Percentiles rank a stretch among this genome's conserved stretches.
phyloP scores from a whole-genome alignment of 2,888 invertebrate species.

The Smittia aterrima region DNA sequence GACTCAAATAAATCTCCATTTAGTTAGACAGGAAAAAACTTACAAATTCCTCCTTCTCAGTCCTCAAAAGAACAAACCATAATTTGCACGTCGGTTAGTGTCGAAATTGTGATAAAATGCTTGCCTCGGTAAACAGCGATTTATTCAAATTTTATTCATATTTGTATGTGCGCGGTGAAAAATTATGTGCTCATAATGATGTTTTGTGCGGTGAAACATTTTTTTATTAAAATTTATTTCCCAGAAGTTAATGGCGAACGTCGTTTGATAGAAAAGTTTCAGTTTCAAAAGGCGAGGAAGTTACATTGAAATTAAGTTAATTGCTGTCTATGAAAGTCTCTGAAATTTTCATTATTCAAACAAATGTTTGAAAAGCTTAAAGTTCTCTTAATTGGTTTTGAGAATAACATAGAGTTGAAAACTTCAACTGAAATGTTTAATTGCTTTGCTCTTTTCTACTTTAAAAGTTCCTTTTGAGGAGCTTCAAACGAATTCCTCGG shows the following conservation, averaged over 20 bases:
- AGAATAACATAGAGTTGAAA: too few species aligned
- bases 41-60: not conserved
- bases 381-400: too few species aligned
- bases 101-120: slow-evolving; percentile 5
- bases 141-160: slow-evolving; percentile 41
- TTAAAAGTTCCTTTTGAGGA: too few species aligned
- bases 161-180: slow-evolving; percentile 28
- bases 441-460: too few species aligned
- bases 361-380: too few species aligned
- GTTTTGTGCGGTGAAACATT: slow-evolving; percentile 20
- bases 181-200: slow-evolving; percentile 39
- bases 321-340: too few species aligned
- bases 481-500: too few species aligned
- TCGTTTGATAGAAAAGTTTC: not conserved
- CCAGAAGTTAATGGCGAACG: not conserved
- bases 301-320: too few species aligned
- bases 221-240: slow-evolving; percentile 36
- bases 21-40: not conserved
- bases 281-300: not conserved
- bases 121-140: slow-evolving; percentile 16
- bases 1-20: slow-evolving; percentile 15
- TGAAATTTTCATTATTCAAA: too few species aligned
- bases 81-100: not conserved
- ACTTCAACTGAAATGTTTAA: too few species aligned
- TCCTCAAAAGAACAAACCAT: not conserved